These are phyloP conservation scores for Scaptomyza cyrtandrae DNA, from an alignment of 2,888 invertebrate genomes.

Conservation along the genomic window DNA sequence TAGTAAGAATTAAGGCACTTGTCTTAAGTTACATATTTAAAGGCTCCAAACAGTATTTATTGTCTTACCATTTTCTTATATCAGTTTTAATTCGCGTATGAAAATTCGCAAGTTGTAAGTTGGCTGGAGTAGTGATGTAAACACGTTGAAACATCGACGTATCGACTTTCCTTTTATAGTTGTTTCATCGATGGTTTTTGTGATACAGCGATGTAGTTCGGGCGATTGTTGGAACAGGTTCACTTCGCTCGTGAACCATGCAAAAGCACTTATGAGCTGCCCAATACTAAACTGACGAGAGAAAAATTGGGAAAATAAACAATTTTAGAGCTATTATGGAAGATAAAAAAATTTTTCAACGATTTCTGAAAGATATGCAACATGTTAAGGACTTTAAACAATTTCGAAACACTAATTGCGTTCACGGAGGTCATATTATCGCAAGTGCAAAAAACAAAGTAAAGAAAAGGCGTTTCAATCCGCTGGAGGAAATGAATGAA, in stretches of 20 bases:
- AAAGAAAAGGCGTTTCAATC: conserved; percentile 61
- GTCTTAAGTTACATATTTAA: not conserved
- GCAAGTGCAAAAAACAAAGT: not conserved
- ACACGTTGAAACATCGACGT: not conserved
- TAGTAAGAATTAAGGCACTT: not conserved
- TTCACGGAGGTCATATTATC: conserved; percentile 2
- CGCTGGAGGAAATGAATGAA: conserved; percentile 72
- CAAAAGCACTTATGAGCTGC: not conserved
- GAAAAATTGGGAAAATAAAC: conserved; percentile 3
- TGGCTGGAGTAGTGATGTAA: conserved; percentile 32
- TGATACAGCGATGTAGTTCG: not conserved
- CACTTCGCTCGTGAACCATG: not conserved
- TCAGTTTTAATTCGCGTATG: conserved; percentile 6
- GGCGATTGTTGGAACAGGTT: not conserved
- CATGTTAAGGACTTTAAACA: conserved; percentile 61
- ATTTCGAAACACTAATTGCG: conserved; percentile 20
- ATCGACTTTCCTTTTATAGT: not conserved
- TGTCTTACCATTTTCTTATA: conserved; percentile 39
- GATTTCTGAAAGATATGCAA: conserved; percentile 66
- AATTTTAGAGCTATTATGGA: conserved; percentile 44
- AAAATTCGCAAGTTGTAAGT: conserved; percentile 21
- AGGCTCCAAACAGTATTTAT: not conserved
- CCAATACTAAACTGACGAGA: not conserved
- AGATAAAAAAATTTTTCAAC: conserved; percentile 62
- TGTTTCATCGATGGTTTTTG: not conserved